Percentiles rank a stretch among this genome's conserved stretches.
These are phyloP conservation scores for Tholera decimalis DNA, from an alignment of 2,888 invertebrate genomes.

Conservation along the genomic window DNA sequence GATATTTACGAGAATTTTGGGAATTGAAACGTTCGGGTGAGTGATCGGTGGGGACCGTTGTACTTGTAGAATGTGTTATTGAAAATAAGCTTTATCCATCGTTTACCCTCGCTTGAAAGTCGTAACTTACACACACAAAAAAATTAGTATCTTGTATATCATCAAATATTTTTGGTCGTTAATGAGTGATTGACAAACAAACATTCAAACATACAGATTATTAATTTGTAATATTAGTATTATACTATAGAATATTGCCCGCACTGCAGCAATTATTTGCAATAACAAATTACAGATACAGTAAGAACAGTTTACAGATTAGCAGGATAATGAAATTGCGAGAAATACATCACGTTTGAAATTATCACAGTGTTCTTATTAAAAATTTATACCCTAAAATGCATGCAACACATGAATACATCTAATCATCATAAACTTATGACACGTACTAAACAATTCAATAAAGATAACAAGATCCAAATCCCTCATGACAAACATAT, in stretches of 20 bases:
- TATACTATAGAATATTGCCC: no score
- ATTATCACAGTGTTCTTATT: not conserved
- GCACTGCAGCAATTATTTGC: not conserved
- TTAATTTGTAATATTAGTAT: no score
- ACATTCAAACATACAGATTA: no score
- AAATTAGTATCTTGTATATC: not conserved
- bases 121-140: not conserved
- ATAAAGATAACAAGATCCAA: conserved; percentile 7
- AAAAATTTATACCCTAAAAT: not conserved
- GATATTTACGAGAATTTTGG: conserved; percentile 32
- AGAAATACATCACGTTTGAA: not conserved
- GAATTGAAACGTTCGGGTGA: conserved; percentile 9
- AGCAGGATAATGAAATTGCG: not conserved
- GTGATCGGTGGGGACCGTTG: not conserved
- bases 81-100: not conserved
- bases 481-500: conserved; percentile 34
- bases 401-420: not conserved
- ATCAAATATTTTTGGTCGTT: no score
- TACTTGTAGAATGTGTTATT: not conserved
- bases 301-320: no score
- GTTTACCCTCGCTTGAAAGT: not conserved
- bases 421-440: not conserved
- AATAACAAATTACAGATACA: no score
- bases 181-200: not conserved
- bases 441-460: conserved; percentile 13